These are phyloP conservation scores for Turdus rufiventris DNA, from an alignment of 2,113 vertebrate genomes.

Conservation along the genomic window DNA sequence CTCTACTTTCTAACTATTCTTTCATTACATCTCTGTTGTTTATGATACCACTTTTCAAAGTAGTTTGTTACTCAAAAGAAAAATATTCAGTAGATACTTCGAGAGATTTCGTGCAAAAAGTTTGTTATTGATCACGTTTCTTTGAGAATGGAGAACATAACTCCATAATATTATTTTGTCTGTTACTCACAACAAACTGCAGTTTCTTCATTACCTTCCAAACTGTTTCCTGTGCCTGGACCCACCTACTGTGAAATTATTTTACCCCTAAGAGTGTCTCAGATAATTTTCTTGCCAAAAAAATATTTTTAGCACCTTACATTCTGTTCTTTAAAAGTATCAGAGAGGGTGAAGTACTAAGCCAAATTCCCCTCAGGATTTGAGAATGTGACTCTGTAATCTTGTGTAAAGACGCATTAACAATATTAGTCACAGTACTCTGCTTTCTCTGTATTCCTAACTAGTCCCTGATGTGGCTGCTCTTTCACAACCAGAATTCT, in stretches of 20 bases:
- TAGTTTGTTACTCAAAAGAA: background rate
- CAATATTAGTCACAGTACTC: slow-evolving; percentile 43
- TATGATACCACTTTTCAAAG: background rate
- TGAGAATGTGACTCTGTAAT: slow-evolving; percentile 65
- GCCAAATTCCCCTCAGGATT: slow-evolving; percentile 59
- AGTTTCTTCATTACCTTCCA: background rate
- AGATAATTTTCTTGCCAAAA: slow-evolving; percentile 17
- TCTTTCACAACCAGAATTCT: background rate
- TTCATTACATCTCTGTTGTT: background rate
- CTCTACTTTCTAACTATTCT: background rate
- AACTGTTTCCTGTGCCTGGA: background rate
- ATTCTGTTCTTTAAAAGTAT: slow-evolving; percentile 36
- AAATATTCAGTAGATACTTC: background rate
- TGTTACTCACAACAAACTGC: background rate
- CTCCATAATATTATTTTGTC: background rate
- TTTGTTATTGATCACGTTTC: background rate
- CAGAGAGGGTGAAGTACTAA: slow-evolving; percentile 36
- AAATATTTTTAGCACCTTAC: slow-evolving; percentile 37
- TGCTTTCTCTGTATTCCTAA: slow-evolving; percentile 9
- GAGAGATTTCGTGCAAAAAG: background rate
- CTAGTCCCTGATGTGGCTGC: background rate
- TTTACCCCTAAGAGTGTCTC: background rate
- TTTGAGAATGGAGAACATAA: background rate
- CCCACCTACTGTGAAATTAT: background rate
- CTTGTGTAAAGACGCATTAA: slow-evolving; percentile 60